Percentiles rank a stretch among this genome's conserved stretches.
phyloP scores from a whole-genome alignment of 1,140 invertebrate genomes.

The Coboldia fuscipes region DNA sequence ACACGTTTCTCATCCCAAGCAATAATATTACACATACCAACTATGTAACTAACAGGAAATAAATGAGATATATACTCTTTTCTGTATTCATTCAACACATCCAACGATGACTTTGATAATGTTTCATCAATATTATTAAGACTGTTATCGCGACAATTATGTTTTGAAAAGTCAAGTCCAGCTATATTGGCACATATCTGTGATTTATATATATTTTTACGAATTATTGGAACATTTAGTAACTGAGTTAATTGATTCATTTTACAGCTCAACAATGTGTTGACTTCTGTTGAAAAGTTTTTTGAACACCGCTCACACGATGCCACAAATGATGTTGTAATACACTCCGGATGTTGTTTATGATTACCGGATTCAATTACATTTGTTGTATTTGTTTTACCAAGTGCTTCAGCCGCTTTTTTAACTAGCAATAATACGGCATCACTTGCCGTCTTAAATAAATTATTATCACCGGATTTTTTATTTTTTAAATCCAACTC shows the following conservation, averaged over 20 bases:
- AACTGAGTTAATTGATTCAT: slow-evolving; percentile 10
- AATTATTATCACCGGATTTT: slow-evolving; percentile 27
- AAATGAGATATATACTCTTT: slow-evolving; percentile 28
- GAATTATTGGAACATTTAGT: slow-evolving; percentile 8
- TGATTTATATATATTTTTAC: slow-evolving; percentile 10
- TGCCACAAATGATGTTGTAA: slow-evolving; percentile 10
- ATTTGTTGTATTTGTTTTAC: slow-evolving; percentile 30
- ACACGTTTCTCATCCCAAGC: slow-evolving; percentile 20
- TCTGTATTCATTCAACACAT: neutral
- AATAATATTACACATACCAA: slow-evolving; percentile 52
- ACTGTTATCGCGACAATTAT: neutral
- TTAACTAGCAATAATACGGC: slow-evolving; percentile 74
- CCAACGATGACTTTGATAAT: too few relatives aligned
- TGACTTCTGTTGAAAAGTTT: slow-evolving; percentile 10
- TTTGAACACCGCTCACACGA: slow-evolving; percentile 11
- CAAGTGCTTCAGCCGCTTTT: slow-evolving; percentile 62
- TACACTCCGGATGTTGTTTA: slow-evolving; percentile 7
- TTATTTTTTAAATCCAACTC: slow-evolving; percentile 22
- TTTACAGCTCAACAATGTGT: slow-evolving; percentile 13
- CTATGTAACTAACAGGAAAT: slow-evolving; percentile 39
- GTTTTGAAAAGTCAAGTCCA: slow-evolving; percentile 5
- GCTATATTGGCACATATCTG: slow-evolving; percentile 11
- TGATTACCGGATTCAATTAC: slow-evolving; percentile 4
- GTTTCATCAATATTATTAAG: too few relatives aligned
- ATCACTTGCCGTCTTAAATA: slow-evolving; percentile 66